Evolutionary conservation across 2,797 vertebrate species (phyloP).

Genomic region (Phataginus tricuspis): DNA sequence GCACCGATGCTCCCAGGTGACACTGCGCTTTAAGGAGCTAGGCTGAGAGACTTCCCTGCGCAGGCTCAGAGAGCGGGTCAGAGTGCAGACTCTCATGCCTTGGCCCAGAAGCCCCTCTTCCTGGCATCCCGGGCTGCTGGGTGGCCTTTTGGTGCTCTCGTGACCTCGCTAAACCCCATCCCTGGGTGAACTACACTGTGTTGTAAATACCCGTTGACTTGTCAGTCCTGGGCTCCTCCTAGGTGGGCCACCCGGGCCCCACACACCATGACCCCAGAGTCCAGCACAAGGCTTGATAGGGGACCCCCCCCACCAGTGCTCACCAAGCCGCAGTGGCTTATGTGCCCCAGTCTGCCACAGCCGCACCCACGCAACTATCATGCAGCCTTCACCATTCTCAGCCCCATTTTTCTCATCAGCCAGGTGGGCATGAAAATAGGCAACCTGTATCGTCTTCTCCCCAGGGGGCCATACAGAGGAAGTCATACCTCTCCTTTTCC

Average conservation of each 20-base stretch:
- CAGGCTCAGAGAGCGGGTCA: fast-evolving
- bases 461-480: neutral
- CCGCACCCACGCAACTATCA: no score
- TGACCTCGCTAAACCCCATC: neutral
- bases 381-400: neutral
- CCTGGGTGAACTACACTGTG: fast-evolving
- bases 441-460: fast-evolving
- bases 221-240: neutral
- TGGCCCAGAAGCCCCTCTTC: neutral
- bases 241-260: neutral
- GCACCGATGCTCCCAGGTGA: no score
- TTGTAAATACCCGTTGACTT: no score
- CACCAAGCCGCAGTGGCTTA: no score
- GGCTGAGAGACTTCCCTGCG: neutral
- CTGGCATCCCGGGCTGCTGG: neutral
- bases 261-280: fast-evolving
- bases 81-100: neutral
- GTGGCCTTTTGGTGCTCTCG: fast-evolving
- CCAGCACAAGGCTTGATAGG: neutral
- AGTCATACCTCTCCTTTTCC: neutral
- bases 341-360: neutral
- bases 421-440: no score
- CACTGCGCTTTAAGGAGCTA: no score
- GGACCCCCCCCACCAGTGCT: no score
- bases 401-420: neutral